Conservation (phyloP, 1,140 invertebrate genomes). For the Fopius arisanus region DNA sequence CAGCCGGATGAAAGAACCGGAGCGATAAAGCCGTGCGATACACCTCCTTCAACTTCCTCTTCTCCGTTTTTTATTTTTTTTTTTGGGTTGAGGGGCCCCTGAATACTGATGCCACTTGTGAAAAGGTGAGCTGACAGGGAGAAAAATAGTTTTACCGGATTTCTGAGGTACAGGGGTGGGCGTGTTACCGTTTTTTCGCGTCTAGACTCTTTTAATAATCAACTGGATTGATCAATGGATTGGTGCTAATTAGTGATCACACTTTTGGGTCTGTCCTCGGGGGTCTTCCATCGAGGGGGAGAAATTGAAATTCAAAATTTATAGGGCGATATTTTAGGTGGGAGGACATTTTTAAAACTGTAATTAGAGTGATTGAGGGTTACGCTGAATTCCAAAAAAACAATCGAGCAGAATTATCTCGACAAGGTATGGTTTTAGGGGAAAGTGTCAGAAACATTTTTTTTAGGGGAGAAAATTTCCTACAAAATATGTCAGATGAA, state of each 20-base stretch:
- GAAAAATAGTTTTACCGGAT: slow-evolving; percentile 1
- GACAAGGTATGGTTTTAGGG: too few relatives aligned
- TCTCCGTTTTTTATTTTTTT: slow-evolving; percentile 34
- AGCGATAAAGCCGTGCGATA: neutral
- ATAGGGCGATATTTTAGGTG: neutral
- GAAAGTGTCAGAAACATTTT: too few relatives aligned
- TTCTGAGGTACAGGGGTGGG: slow-evolving; percentile 7
- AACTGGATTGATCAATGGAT: slow-evolving; percentile 36
- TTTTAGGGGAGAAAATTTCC: too few relatives aligned
- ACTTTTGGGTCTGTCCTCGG: slow-evolving; percentile 13
- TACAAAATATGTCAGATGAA: too few relatives aligned
- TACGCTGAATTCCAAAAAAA: too few relatives aligned
- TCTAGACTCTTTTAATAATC: slow-evolving; percentile 42
- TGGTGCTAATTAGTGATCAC: slow-evolving; percentile 38
- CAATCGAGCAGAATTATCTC: too few relatives aligned
- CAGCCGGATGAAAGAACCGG: neutral
- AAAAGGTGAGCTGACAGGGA: neutral
- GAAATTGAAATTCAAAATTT: neutral
- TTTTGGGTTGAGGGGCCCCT: neutral
- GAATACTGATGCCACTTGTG: neutral
- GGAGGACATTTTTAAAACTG: neutral
- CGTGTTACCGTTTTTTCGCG: slow-evolving; percentile 32
- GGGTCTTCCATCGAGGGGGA: neutral
- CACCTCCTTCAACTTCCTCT: neutral
- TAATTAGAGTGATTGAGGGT: neutral